phyloP scores from a whole-genome alignment of 2,113 vertebrate species.

The Gobio gobio region DNA sequence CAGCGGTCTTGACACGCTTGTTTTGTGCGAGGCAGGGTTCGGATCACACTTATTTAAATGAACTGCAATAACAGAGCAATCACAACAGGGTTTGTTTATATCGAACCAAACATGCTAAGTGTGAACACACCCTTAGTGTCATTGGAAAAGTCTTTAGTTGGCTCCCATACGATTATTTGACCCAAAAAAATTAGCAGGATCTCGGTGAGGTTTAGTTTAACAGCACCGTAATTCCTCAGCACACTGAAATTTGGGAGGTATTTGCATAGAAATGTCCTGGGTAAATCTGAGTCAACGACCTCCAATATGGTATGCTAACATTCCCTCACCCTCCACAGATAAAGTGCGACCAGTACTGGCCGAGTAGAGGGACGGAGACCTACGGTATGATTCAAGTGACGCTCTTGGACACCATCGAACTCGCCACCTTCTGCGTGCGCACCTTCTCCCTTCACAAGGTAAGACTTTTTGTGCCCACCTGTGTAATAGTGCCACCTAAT shows the following conservation, averaged over 20 bases:
- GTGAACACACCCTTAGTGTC: neutral
- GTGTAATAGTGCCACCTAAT: neutral
- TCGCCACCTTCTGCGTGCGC: conserved; percentile 96
- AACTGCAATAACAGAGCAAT: too few relatives aligned
- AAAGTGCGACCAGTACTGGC: conserved; percentile 99
- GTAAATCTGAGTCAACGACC: neutral
- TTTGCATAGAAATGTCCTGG: neutral
- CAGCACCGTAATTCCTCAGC: neutral
- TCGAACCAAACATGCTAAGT: too few relatives aligned
- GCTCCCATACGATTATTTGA: neutral
- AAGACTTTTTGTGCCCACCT: conserved; percentile 16
- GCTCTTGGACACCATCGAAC: conserved; percentile 91
- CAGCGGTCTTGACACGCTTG: too few relatives aligned
- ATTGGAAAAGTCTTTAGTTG: neutral
- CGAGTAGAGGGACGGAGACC: conserved; percentile 90
- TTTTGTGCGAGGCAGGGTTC: too few relatives aligned
- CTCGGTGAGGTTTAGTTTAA: neutral
- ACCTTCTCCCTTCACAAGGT: conserved; percentile 98
- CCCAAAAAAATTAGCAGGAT: neutral
- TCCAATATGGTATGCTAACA: neutral
- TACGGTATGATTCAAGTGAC: conserved; percentile 98
- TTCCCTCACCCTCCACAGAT: conserved; percentile 74
- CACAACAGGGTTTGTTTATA: too few relatives aligned
- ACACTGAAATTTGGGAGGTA: conserved; percentile 8
- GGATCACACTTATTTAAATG: too few relatives aligned